These are phyloP conservation scores for Sarcophaga bullata DNA, from an alignment of 1,140 invertebrate genomes.

Conservation along the genomic window DNA sequence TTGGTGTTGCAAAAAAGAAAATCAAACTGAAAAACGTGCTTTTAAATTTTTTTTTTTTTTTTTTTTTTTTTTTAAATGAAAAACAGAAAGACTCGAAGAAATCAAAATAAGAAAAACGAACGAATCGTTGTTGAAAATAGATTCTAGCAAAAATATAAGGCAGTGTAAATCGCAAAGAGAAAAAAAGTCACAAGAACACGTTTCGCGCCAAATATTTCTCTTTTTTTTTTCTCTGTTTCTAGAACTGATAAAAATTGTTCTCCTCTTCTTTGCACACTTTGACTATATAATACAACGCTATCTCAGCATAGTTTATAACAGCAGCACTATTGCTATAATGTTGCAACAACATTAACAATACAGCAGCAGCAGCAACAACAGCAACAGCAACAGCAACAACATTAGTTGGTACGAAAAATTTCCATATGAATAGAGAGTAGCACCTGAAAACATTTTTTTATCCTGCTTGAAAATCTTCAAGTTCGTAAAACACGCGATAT, in stretches of 20 bases:
- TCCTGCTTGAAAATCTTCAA: conserved; percentile 28
- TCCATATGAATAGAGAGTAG: conserved; percentile 38
- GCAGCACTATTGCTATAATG: not conserved
- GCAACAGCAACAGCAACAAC: not conserved
- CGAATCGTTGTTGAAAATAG: not conserved
- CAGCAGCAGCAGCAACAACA: conserved; percentile 2
- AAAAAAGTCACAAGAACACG: conserved; percentile 37
- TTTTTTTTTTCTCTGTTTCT: conserved; percentile 12
- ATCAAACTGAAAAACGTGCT: conserved; percentile 19
- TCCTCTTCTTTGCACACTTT: not conserved
- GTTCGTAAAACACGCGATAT: conserved; percentile 33
- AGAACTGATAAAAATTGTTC: conserved; percentile 29
- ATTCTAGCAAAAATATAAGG: conserved; percentile 36
- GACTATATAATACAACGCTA: not conserved
- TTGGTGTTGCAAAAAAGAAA: not conserved
- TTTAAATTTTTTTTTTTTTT: not conserved
- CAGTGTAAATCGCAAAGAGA: not conserved
- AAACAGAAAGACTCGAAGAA: not conserved
- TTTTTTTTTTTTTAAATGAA: not conserved
- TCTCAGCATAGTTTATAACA: not conserved
- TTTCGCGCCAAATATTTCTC: conserved; percentile 41
- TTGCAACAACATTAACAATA: not conserved
- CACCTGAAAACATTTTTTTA: conserved; percentile 37
- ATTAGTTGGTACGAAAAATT: not conserved
- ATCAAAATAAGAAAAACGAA: conserved; percentile 11